A percentile compares a stretch with the other conserved stretches of the same genome.
These are phyloP conservation scores for Petrolisthes cinctipes DNA, from an alignment of 2,888 invertebrate genomes.

Conservation along the genomic window DNA sequence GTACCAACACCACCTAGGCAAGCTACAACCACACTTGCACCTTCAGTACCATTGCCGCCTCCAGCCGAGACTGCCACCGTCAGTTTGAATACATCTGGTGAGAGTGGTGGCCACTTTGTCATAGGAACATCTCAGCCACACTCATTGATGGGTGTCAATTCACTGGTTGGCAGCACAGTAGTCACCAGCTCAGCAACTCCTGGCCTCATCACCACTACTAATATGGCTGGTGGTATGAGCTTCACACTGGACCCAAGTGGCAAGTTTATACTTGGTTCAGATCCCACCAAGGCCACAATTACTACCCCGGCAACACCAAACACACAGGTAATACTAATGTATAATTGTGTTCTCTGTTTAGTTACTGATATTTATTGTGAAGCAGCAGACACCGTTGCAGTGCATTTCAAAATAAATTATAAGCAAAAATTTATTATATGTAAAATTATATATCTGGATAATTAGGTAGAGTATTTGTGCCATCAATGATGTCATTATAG, in stretches of 20 bases:
- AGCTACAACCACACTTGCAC: constrained; percentile 10
- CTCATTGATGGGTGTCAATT: constrained; percentile 26
- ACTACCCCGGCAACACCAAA: constrained; percentile 20
- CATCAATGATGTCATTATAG: too few relatives aligned
- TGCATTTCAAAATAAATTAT: neutral
- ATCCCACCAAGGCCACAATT: constrained; percentile 54
- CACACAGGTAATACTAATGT: constrained; percentile 33
- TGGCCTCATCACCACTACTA: constrained; percentile 40
- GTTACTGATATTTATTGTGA: neutral
- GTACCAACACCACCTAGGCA: constrained; percentile 9
- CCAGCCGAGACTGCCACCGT: constrained; percentile 3
- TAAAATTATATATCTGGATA: neutral
- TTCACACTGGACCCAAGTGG: constrained; percentile 58
- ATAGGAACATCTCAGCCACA: constrained; percentile 46
- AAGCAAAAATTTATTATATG: neutral
- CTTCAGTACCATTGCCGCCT: constrained; percentile 17
- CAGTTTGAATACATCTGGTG: constrained; percentile 26
- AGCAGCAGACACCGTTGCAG: neutral
- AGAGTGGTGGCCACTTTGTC: constrained; percentile 39
- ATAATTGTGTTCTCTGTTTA: neutral
- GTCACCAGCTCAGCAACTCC: constrained; percentile 33
- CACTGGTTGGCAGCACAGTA: constrained; percentile 30
- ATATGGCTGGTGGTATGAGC: constrained; percentile 57
- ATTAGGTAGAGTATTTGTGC: too few relatives aligned
- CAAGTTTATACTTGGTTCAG: constrained; percentile 56